These are phyloP conservation scores for Bombus pascuorum DNA, from an alignment of 1,140 invertebrate species.

Conservation along the genomic window DNA sequence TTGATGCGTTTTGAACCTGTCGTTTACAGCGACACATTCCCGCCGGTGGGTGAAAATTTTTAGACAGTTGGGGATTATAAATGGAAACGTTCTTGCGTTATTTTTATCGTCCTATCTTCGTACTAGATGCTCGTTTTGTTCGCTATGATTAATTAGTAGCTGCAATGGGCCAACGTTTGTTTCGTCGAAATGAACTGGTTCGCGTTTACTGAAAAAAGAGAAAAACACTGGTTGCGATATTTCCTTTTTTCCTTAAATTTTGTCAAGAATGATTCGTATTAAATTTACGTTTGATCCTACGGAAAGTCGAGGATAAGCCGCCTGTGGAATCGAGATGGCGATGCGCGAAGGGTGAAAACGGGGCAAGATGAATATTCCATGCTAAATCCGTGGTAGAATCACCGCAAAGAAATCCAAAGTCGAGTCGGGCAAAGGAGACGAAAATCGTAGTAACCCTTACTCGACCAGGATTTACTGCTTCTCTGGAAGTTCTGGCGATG, in stretches of 20 bases:
- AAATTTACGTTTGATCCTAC: constrained; percentile 61
- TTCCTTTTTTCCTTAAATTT: neutral
- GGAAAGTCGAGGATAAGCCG: constrained; percentile 59
- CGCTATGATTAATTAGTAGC: constrained; percentile 4
- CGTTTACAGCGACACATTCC: constrained; percentile 56
- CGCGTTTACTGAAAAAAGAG: neutral
- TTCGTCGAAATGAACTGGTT: neutral
- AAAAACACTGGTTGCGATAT: constrained; percentile 27
- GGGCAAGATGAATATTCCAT: constrained; percentile 80
- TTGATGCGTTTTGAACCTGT: constrained; percentile 62
- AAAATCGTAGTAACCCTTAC: constrained; percentile 57
- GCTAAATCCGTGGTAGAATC: constrained; percentile 75
- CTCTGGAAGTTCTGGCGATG: constrained; percentile 37
- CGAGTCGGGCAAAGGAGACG: constrained; percentile 31
- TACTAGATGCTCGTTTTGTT: neutral
- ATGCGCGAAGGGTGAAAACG: constrained; percentile 60
- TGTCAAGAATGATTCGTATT: constrained; percentile 54
- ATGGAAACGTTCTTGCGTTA: constrained; percentile 41
- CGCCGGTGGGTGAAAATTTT: constrained; percentile 38
- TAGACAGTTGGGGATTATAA: constrained; percentile 14
- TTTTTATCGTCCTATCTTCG: neutral
- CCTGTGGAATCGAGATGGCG: constrained; percentile 57
- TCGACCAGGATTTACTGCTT: constrained; percentile 57
- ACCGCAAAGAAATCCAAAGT: constrained; percentile 69
- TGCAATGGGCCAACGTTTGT: neutral